Evolutionary conservation across 1,140 invertebrate species (phyloP).

Genomic region (Hycleus phaleratus): DNA sequence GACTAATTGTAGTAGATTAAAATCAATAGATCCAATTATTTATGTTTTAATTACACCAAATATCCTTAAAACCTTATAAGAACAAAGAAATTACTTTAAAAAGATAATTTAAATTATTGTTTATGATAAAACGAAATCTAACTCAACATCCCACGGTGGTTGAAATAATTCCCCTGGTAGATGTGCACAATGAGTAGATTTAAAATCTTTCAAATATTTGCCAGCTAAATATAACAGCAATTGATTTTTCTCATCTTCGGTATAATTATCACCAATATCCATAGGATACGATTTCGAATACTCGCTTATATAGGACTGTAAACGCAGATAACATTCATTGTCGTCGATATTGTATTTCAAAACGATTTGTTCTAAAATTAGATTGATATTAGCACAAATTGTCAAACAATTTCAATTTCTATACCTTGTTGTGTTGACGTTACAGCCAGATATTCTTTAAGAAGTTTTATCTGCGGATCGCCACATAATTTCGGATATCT

Average conservation of each 20-base stretch:
- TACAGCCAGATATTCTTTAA: conserved; percentile 50
- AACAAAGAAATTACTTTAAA: neutral
- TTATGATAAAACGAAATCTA: conserved; percentile 34
- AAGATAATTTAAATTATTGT: conserved; percentile 20
- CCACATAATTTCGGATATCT: conserved; percentile 69
- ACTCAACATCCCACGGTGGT: conserved; percentile 44
- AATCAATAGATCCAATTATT: neutral
- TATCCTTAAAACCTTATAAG: conserved; percentile 10
- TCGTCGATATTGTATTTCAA: conserved; percentile 38
- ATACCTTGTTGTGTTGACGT: conserved; percentile 26
- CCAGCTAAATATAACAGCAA: conserved; percentile 56
- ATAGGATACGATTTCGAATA: conserved; percentile 53
- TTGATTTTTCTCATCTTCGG: conserved; percentile 45
- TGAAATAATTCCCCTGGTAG: conserved; percentile 63
- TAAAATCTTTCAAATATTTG: conserved; percentile 79
- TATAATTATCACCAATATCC: conserved; percentile 51
- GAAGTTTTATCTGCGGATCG: conserved; percentile 44
- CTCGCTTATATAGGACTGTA: conserved; percentile 51
- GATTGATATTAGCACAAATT: neutral
- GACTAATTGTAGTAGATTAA: neutral
- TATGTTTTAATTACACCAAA: conserved; percentile 10
- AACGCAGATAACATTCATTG: conserved; percentile 46
- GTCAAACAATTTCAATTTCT: neutral
- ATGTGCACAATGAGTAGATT: conserved; percentile 79
- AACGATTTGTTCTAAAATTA: conserved; percentile 30